A percentile compares a stretch with the other conserved stretches of the same genome.
Evolutionary conservation across 2,888 invertebrate species (phyloP).

Genomic region (Perizoma affinitatum): DNA sequence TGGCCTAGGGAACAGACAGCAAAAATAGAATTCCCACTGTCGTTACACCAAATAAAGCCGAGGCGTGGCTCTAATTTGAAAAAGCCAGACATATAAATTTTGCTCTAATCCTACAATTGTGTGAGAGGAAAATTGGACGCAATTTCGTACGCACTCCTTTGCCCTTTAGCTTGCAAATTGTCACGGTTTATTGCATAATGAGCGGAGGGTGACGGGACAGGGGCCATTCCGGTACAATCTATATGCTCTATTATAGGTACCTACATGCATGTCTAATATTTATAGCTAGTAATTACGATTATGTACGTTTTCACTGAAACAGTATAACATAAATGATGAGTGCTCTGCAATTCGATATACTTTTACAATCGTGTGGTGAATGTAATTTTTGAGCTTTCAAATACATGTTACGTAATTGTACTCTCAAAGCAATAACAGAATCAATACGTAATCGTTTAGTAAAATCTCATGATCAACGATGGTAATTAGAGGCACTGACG

Average conservation of each 20-base stretch:
- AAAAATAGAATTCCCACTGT: slow-evolving; percentile 58
- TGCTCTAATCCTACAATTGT: slow-evolving; percentile 76
- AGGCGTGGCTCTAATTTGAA: slow-evolving; percentile 73
- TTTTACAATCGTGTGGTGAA: slow-evolving; percentile 62
- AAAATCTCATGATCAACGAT: slow-evolving; percentile 29
- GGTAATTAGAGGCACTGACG: slow-evolving; percentile 38
- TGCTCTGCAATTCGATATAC: slow-evolving; percentile 69
- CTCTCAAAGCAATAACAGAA: slow-evolving; percentile 31
- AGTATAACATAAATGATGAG: slow-evolving; percentile 49
- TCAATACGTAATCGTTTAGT: slow-evolving; percentile 27
- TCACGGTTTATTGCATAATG: slow-evolving; percentile 69
- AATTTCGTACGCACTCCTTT: slow-evolving; percentile 67
- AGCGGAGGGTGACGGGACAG: slow-evolving; percentile 56
- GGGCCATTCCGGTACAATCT: slow-evolving; percentile 48
- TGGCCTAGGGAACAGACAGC: slow-evolving; percentile 55
- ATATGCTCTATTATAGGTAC: slow-evolving; percentile 23
- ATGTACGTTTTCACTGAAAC: slow-evolving; percentile 47
- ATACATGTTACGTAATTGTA: slow-evolving; percentile 36
- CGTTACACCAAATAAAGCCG: slow-evolving; percentile 69
- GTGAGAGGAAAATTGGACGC: slow-evolving; percentile 75
- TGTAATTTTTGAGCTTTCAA: slow-evolving; percentile 55
- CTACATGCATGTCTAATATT: slow-evolving; percentile 38
- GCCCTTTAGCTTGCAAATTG: slow-evolving; percentile 69
- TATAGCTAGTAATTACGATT: slow-evolving; percentile 44
- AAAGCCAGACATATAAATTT: slow-evolving; percentile 82